Base-by-base conservation (phyloP, 1,140 invertebrate species). In the Heliconius hermathena region DNA sequence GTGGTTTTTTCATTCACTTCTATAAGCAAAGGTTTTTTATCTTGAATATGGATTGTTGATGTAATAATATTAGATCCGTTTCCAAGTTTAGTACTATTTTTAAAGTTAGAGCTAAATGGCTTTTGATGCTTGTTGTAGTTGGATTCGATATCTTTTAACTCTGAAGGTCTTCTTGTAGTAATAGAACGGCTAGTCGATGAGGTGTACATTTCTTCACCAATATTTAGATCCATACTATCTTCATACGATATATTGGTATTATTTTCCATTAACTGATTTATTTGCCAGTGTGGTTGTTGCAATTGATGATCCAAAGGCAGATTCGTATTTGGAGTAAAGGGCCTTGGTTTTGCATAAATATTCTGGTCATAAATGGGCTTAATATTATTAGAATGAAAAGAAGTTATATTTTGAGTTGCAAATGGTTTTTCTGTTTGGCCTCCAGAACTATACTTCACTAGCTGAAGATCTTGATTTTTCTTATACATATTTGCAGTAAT, bases 391-490 rank as follows among this genome's bases (percentile, higher is more conserved):
- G 89, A 88, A 54, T 91, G 84, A 79, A 89, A 90, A 29, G 66
- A 77, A 11, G 84, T 85, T 82, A 86, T 91, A 77, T 94, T 94
- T 46, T 83, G 85, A 38, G 85, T 84, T 36, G 81, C 83, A 79
- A 95, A 95, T 29, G 94, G 94, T 83, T 95, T 92, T 83, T 95
- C 94, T n/a, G 94, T 95, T 90, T 95, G 94, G 22, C 91, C 90
- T 77, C 91, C 94, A 74, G 85, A 76, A 78, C 93, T 91, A 60
- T 91, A 90, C 22, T 91, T 82, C 29, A 87, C 84, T 66, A 84
- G 75, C 49, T 86, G 66, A 8, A 80, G 74, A 60, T 83, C 85
- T 73, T 84, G 78, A 22, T 79, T 81, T 80, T 29, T 71, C 33
- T 29, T 66, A 71, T 52, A 13, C 22, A 70, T 75, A 29, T 73